Evolutionary conservation across 2,113 vertebrate genomes (phyloP).

Genomic region (Cyanistes caeruleus): DNA sequence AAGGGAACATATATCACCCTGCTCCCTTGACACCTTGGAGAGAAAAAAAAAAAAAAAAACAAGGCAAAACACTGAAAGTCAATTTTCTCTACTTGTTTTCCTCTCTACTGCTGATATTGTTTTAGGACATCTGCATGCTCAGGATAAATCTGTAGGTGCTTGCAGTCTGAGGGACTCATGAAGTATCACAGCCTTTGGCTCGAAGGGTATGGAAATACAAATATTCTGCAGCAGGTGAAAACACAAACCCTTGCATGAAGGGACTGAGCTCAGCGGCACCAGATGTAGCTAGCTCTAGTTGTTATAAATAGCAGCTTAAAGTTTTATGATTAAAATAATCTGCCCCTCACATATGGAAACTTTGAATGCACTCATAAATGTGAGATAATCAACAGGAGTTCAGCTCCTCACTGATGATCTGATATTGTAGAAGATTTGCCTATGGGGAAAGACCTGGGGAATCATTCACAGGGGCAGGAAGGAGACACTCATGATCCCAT

Average conservation of each 20-base stretch:
- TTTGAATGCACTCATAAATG: not conserved
- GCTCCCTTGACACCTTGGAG: not conserved
- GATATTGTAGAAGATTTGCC: not conserved
- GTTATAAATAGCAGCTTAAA: constrained; percentile 19
- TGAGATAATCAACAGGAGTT: not conserved
- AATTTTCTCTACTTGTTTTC: not conserved
- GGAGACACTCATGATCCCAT: not conserved
- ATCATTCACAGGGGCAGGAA: not conserved
- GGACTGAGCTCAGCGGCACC: not conserved
- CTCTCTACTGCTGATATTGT: not conserved
- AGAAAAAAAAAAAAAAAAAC: not conserved
- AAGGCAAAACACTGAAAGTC: not conserved
- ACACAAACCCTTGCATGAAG: not conserved
- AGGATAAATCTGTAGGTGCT: not conserved
- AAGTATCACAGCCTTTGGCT: not conserved
- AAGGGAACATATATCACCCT: not conserved
- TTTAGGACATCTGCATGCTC: not conserved
- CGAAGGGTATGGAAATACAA: not conserved
- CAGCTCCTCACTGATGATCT: not conserved
- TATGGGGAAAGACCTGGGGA: not conserved
- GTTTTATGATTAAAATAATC: constrained; percentile 27
- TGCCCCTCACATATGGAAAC: not conserved
- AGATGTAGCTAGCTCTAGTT: not conserved
- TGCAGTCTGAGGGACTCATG: not conserved
- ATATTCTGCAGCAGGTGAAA: not conserved